Evolutionary conservation across 2,888 invertebrate species (phyloP).

Genomic region (Hirudinaria manillensis): DNA sequence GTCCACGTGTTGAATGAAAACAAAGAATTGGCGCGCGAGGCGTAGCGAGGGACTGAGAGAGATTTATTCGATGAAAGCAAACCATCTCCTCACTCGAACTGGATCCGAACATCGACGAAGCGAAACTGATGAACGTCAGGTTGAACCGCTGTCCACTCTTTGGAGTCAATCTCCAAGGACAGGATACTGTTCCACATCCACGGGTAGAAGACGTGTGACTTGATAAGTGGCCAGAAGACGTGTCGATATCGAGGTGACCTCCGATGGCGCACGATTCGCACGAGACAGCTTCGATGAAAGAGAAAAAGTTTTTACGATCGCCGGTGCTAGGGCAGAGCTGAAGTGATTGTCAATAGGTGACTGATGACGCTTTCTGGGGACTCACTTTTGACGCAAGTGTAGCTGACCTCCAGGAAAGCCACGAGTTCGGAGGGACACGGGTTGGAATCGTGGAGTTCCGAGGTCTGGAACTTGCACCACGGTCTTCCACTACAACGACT

Average conservation of each 20-base stretch:
- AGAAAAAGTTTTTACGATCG: not conserved
- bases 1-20: not conserved
- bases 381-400: slow-evolving; percentile 5
- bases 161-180: slow-evolving; percentile 26
- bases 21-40: not conserved
- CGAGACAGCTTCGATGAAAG: not conserved
- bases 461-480: slow-evolving; percentile 19
- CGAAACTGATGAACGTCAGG: slow-evolving; percentile 23
- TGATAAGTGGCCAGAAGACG: slow-evolving; percentile 10
- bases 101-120: not conserved
- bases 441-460: slow-evolving; percentile 14
- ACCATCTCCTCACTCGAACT: no score
- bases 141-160: slow-evolving; percentile 16
- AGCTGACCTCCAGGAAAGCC: slow-evolving; percentile 1
- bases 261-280: slow-evolving; percentile 5
- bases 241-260: not conserved
- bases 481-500: slow-evolving; percentile 8
- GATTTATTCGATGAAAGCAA: no score
- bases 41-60: not conserved
- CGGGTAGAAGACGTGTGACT: slow-evolving; percentile 12
- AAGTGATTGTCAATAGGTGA: no score
- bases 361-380: not conserved
- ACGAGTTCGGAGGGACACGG: slow-evolving; percentile 14
- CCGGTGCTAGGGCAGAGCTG: no score
- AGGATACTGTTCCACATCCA: slow-evolving; percentile 17